Evolutionary conservation across 2,113 vertebrate species (phyloP).

Genomic region (Uria aalge): DNA sequence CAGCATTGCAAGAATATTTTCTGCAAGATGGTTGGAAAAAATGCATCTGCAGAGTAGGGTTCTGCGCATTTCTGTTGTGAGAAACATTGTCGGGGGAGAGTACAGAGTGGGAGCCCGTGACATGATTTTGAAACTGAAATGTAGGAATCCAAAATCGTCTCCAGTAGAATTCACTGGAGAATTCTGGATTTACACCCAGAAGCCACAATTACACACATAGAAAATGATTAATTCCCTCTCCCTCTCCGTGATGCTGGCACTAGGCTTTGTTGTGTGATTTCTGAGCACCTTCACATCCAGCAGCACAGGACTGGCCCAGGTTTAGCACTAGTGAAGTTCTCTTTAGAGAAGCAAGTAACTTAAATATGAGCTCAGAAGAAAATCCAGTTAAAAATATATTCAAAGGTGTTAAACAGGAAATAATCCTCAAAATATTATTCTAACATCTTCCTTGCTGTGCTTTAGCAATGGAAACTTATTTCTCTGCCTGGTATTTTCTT

Average conservation of each 20-base stretch:
- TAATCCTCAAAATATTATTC: not conserved
- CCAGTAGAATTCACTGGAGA: not conserved
- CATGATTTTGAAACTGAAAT: not conserved
- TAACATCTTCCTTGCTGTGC: not conserved
- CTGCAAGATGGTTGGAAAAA: not conserved
- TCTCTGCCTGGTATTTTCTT: not conserved
- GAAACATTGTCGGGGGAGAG: rapidly evolving
- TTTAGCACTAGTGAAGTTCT: not conserved
- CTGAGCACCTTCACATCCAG: not conserved
- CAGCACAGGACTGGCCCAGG: not conserved
- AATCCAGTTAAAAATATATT: not conserved
- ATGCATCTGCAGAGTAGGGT: not conserved
- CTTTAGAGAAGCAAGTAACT: not conserved
- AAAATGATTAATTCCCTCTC: not conserved
- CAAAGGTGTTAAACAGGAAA: not conserved
- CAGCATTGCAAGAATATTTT: not conserved
- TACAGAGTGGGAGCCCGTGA: not conserved
- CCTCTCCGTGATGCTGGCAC: not conserved
- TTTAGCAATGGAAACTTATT: not conserved
- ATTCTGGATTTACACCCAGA: not conserved
- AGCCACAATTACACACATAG: not conserved
- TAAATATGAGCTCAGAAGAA: not conserved
- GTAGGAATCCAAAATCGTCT: not conserved
- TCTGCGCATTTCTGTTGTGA: rapidly evolving
- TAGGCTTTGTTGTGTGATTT: not conserved